Conservation (phyloP, 2,797 vertebrate genomes). For the Coreius guichenoti region DNA sequence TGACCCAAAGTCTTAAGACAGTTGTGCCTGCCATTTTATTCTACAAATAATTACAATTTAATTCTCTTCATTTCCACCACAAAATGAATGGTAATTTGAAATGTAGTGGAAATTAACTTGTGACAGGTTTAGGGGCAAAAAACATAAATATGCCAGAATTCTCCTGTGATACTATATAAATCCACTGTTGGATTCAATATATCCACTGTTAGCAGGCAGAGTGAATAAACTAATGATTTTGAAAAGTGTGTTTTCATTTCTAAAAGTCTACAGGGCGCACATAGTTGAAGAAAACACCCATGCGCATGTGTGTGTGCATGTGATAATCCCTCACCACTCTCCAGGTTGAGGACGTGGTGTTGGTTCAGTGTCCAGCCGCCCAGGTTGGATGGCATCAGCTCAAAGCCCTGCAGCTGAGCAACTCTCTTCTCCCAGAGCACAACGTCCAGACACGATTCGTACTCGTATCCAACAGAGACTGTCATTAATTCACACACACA, state of each 20-base stretch:
- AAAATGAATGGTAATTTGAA: neutral
- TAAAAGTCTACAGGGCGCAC: neutral
- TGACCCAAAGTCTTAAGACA: too few relatives aligned
- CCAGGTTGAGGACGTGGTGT: constrained; percentile 87
- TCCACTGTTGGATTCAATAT: too few relatives aligned
- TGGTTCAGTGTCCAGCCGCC: constrained; percentile 90
- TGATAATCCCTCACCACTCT: constrained; percentile 74
- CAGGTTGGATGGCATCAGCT: constrained; percentile 88
- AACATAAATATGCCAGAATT: neutral
- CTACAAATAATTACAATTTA: neutral
- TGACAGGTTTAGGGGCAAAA: neutral
- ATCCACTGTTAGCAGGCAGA: neutral
- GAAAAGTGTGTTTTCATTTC: neutral
- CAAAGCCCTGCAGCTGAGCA: constrained; percentile 85
- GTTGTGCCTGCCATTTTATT: neutral
- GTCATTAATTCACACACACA: constrained; percentile 52
- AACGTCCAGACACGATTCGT: constrained; percentile 85
- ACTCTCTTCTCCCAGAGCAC: constrained; percentile 87
- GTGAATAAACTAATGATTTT: constrained; percentile 1
- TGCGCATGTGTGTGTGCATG: constrained; percentile 15
- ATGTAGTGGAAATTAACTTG: neutral
- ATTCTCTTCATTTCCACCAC: neutral
- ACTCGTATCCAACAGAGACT: constrained; percentile 90
- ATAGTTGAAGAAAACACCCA: neutral
- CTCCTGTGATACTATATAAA: neutral